Evolutionary conservation across 2,113 vertebrate genomes (phyloP).

Genomic region (Colaptes auratus): DNA sequence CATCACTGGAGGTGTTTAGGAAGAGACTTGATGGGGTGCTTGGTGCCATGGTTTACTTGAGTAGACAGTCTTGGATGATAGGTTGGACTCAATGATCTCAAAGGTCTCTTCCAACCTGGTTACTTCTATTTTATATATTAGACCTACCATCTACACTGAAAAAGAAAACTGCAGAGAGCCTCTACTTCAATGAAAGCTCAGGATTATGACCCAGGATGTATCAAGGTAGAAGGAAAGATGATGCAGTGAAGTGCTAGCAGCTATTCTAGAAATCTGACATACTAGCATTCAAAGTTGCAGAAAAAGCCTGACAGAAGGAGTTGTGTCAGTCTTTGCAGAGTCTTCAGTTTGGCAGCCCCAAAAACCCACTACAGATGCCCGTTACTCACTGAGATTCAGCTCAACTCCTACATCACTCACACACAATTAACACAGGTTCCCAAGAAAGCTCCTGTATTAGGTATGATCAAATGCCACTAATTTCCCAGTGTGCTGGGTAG

Average conservation of each 20-base stretch:
- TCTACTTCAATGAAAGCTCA: not conserved
- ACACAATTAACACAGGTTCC: not conserved
- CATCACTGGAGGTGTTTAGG: too few relatives aligned
- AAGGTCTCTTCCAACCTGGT: too few relatives aligned
- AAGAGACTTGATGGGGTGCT: too few relatives aligned
- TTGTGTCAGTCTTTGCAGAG: not conserved
- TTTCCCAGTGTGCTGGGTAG: not conserved
- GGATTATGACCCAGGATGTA: not conserved
- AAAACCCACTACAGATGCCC: not conserved
- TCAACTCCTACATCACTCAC: not conserved
- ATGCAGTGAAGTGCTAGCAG: not conserved
- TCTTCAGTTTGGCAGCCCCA: not conserved
- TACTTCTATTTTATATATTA: not conserved
- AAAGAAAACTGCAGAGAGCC: not conserved
- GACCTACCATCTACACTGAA: not conserved
- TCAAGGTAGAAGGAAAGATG: not conserved
- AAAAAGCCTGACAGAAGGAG: not conserved
- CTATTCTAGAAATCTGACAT: not conserved
- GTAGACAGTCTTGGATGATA: too few relatives aligned
- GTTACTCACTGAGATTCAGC: not conserved
- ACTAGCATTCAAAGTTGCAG: not conserved
- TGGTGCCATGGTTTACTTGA: too few relatives aligned
- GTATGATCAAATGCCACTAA: not conserved
- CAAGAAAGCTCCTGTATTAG: not conserved
- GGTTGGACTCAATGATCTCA: too few relatives aligned